These are phyloP conservation scores for Dryococelus australis DNA, from an alignment of 2,888 invertebrate genomes.

Conservation along the genomic window DNA sequence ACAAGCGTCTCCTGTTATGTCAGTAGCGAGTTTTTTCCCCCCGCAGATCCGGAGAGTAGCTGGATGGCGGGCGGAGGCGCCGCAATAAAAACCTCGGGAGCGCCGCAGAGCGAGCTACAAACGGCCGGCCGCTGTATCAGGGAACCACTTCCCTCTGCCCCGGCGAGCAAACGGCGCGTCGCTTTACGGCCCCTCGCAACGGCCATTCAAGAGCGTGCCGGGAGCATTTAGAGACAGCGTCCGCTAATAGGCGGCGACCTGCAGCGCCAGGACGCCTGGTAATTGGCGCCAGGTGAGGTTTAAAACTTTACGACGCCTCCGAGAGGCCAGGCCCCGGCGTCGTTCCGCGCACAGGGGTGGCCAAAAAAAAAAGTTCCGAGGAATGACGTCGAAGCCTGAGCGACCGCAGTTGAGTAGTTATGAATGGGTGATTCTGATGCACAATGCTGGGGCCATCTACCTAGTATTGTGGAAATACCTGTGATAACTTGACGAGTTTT, in stretches of 20 bases:
- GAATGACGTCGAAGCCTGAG: too few relatives aligned
- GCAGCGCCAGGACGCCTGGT: conserved; percentile 26
- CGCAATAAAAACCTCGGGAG: background rate
- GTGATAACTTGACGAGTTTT: too few relatives aligned
- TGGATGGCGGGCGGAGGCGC: background rate
- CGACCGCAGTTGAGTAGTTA: too few relatives aligned
- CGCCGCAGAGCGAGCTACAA: background rate
- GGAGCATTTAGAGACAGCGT: conserved; percentile 27
- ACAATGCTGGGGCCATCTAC: too few relatives aligned
- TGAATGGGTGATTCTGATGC: too few relatives aligned
- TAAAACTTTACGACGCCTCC: conserved; percentile 34
- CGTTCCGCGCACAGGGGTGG: background rate
- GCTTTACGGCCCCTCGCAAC: conserved; percentile 7
- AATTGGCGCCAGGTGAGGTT: conserved; percentile 36
- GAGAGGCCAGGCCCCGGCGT: background rate
- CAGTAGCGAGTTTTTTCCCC: too few relatives aligned
- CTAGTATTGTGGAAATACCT: too few relatives aligned
- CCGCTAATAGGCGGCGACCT: conserved; percentile 34
- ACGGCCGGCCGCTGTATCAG: background rate
- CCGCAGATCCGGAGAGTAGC: background rate
- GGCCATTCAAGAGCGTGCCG: background rate
- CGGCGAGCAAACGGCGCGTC: conserved; percentile 8
- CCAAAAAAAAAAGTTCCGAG: background rate
- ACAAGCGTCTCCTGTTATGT: too few relatives aligned
- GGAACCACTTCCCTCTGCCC: background rate